phyloP scores from a whole-genome alignment of 2,113 vertebrate species.

The Sclerurus mexicanus region DNA sequence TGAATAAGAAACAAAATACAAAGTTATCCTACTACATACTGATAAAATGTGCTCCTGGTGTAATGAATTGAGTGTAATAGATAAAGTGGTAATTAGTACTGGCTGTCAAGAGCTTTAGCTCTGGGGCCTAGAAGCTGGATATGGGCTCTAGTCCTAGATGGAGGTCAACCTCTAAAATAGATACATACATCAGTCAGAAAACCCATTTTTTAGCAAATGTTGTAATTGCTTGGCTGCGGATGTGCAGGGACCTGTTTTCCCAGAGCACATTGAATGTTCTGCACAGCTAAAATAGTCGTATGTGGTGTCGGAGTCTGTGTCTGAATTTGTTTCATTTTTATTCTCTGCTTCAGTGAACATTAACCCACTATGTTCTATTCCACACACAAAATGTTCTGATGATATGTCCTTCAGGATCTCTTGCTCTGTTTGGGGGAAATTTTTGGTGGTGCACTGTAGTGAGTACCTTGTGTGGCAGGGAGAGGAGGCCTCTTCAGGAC shows the following conservation, averaged over 20 bases:
- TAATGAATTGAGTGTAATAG: background rate
- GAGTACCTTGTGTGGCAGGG: background rate
- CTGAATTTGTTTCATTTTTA: background rate
- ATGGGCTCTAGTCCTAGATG: background rate
- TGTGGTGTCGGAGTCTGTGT: background rate
- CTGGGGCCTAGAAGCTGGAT: background rate
- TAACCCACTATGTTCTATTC: background rate
- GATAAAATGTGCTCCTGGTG: background rate
- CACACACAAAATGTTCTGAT: background rate
- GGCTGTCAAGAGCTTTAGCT: background rate
- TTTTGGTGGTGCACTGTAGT: background rate
- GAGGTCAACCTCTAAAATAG: background rate
- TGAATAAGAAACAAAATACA: background rate
- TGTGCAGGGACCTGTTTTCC: background rate
- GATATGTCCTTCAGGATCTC: background rate
- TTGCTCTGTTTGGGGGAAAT: background rate
- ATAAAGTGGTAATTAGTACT: background rate
- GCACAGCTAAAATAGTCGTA: background rate
- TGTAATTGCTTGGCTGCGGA: background rate
- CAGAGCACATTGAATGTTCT: background rate
- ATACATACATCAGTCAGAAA: background rate
- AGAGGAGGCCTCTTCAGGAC: background rate
- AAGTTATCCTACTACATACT: background rate
- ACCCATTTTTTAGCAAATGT: background rate
- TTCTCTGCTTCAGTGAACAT: background rate